Conservation (phyloP, 1,140 invertebrate genomes). For the Adelges cooleyi region DNA sequence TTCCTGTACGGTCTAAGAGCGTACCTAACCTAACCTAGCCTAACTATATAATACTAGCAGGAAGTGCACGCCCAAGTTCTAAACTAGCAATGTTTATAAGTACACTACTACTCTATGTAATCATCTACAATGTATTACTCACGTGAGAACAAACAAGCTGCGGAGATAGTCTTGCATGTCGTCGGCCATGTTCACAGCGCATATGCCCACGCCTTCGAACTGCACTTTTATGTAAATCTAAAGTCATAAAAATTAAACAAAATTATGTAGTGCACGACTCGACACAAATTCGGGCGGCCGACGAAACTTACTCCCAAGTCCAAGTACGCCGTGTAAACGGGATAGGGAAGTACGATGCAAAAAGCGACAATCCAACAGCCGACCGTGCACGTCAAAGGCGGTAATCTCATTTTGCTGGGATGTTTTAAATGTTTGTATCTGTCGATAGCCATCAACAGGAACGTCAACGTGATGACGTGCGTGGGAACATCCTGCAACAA, state of each 20-base stretch:
- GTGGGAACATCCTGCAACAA: slow-evolving; percentile 51
- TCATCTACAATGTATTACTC: slow-evolving; percentile 41
- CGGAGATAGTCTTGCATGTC: slow-evolving; percentile 53
- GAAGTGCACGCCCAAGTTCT: too few species aligned
- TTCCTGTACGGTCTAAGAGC: too few species aligned
- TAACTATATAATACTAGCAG: too few species aligned
- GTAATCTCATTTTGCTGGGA: slow-evolving; percentile 50
- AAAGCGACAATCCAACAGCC: slow-evolving; percentile 57
- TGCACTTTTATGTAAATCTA: slow-evolving; percentile 41
- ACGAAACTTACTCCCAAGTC: slow-evolving; percentile 30
- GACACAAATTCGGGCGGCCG: background rate
- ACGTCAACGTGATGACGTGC: slow-evolving; percentile 57
- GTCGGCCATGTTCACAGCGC: slow-evolving; percentile 47
- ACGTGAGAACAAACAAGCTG: slow-evolving; percentile 50
- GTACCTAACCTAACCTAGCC: too few species aligned
- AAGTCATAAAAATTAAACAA: slow-evolving; percentile 33
- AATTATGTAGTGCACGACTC: background rate
- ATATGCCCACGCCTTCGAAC: slow-evolving; percentile 47
- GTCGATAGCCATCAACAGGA: slow-evolving; percentile 55
- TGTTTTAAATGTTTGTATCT: slow-evolving; percentile 51
- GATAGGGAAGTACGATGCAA: slow-evolving; percentile 58
- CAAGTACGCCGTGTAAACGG: slow-evolving; percentile 44
- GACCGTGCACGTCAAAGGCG: slow-evolving; percentile 51
- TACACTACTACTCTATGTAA: too few species aligned
- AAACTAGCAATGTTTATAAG: too few species aligned